Evolutionary conservation across 1,140 invertebrate species (phyloP).

Genomic region (Macrobrachium rosenbergii): DNA sequence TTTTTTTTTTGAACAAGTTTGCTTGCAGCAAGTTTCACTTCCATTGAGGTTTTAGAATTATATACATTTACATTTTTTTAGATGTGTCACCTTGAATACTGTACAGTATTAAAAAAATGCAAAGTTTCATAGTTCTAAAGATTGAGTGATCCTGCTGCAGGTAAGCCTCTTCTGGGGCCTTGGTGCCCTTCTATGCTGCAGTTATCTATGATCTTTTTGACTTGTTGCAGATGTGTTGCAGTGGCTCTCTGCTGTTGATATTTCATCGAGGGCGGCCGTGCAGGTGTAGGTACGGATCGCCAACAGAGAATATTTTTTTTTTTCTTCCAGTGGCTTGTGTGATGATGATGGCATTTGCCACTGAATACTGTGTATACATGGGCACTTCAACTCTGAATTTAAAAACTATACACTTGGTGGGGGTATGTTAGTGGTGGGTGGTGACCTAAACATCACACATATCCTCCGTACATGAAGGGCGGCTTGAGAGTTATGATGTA

Average conservation of each 20-base stretch:
- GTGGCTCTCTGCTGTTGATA: constrained; percentile 63
- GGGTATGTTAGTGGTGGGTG: no score
- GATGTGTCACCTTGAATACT: no score
- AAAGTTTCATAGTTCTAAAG: no score
- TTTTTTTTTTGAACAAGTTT: constrained; percentile 46
- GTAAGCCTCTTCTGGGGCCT: constrained; percentile 45
- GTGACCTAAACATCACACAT: no score
- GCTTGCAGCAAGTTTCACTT: constrained; percentile 47
- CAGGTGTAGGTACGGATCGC: constrained; percentile 61
- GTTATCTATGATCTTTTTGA: constrained; percentile 63
- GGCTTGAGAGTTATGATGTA: no score
- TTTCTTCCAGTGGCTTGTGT: constrained; percentile 52
- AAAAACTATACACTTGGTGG: no score
- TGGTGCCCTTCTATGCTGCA: constrained; percentile 51
- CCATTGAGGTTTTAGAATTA: background rate
- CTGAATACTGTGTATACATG: no score
- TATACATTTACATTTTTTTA: no score
- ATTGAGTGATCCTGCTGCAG: constrained; percentile 40
- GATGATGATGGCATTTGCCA: background rate
- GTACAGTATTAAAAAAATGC: no score
- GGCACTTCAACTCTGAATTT: no score
- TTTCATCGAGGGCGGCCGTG: constrained; percentile 59
- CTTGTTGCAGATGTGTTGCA: constrained; percentile 63
- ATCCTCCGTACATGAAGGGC: no score
- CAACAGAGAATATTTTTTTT: constrained; percentile 58